phyloP scores from a whole-genome alignment of 2,888 invertebrate species.

The Lycophotia porphyrea region DNA sequence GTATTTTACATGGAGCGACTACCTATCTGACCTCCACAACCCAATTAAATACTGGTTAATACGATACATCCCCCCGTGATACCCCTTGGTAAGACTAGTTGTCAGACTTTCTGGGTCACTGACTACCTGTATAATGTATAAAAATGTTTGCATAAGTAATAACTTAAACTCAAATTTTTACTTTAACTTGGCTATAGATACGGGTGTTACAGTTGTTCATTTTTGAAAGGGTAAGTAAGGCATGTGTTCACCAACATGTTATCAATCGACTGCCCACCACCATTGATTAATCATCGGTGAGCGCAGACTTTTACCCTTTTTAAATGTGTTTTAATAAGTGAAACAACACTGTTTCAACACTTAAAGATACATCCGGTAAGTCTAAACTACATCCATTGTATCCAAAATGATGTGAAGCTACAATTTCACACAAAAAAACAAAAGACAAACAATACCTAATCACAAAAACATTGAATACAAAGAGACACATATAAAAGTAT shows the following conservation, averaged over 20 bases:
- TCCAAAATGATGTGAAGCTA: no score
- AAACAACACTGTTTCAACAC: background rate
- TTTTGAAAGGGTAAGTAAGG: background rate
- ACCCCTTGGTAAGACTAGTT: no score
- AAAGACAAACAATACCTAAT: background rate
- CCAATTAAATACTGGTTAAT: no score
- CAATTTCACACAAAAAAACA: background rate
- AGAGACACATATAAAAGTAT: slow-evolving; percentile 68
- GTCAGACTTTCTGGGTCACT: no score
- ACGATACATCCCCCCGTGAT: no score
- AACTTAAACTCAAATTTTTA: no score
- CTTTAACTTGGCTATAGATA: no score
- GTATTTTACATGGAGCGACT: no score
- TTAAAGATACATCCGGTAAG: background rate
- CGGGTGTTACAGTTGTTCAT: no score
- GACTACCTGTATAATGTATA: no score
- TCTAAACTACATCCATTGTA: background rate
- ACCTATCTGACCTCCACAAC: no score
- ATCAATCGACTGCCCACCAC: background rate
- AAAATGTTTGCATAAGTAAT: no score
- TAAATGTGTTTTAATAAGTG: background rate
- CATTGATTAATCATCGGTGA: background rate
- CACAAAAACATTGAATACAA: background rate
- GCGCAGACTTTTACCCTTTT: background rate
- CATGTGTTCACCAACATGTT: background rate